Percentiles rank a stretch among this genome's conserved stretches.
Conservation (phyloP, 1,140 invertebrate species). For the Drosophila yakuba region DNA sequence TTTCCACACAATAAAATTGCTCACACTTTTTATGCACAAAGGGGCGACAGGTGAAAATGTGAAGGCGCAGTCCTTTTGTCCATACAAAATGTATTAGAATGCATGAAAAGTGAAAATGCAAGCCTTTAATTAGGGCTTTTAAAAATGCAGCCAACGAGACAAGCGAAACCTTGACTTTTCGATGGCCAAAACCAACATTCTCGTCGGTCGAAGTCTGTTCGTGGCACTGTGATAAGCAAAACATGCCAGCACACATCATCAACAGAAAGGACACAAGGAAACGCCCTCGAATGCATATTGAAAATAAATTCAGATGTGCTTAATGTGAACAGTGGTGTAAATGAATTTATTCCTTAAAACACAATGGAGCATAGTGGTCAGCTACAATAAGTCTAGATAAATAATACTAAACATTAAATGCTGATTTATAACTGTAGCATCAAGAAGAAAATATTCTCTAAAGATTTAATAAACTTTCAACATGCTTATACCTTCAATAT, state of each 20-base stretch:
- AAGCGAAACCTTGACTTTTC: conserved; percentile 46
- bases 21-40: conserved; percentile 64
- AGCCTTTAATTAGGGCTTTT: conserved; percentile 37
- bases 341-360: too few relatives aligned
- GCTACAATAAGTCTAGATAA: too few relatives aligned
- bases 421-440: too few relatives aligned
- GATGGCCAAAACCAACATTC: conserved; percentile 19
- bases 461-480: too few relatives aligned
- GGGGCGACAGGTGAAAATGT: background rate
- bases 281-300: conserved; percentile 34
- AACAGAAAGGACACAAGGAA: conserved; percentile 30
- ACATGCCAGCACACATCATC: conserved; percentile 46
- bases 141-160: conserved; percentile 52
- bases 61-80: background rate
- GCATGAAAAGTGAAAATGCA: conserved; percentile 40
- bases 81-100: conserved; percentile 30
- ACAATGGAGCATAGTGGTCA: too few relatives aligned
- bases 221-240: conserved; percentile 47
- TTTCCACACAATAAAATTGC: conserved; percentile 78
- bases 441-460: too few relatives aligned
- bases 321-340: too few relatives aligned
- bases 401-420: too few relatives aligned
- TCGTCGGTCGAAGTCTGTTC: conserved; percentile 37
- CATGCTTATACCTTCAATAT: too few relatives aligned
- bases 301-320: conserved; percentile 3